Evolutionary conservation across 2,113 vertebrate species (phyloP), one percentile per base, ranked within the genome.

Genomic region (Macaca nemestrina): DNA sequence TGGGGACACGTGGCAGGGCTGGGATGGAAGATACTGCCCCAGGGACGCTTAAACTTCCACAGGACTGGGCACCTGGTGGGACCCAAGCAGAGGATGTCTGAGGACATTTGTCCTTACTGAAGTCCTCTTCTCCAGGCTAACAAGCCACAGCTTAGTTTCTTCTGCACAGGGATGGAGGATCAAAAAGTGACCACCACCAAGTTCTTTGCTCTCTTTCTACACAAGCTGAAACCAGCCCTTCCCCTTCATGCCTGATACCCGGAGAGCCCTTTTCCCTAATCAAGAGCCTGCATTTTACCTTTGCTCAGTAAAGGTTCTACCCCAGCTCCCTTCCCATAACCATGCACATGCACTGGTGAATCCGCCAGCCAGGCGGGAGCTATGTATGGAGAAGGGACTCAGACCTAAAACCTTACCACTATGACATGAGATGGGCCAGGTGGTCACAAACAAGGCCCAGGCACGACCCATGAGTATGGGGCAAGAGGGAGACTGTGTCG

Each of bases 161-260:
- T 91, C 59, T 14, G 95, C 32, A 30, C 8, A 82, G 48, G 5
- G n/a, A 92, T 20, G 20, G 70, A 92, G 59, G 17, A 40, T 88
- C 35, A 52, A 75, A 52, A 88, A 88, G 64, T 38, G 64, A 11
- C 25, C 55, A 72, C 64, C 59, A 81, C 70, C 1, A 22, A 16
- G 57, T 57, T 20, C 40, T 95, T 67, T 78, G 82, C 59, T 93
- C 32, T 93, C 68, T 68, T 93, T 80, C 38, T 94, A 81, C 50
- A 81, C 25, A 76, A 95, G 88, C 35, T 35, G 78, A 92, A 88
- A 79, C 25, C 35, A 68, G 57, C 32, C 78, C 32, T 68, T 68
- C 32, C 72, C 67, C 32, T 68, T 78, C 40, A n/a, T 32, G 68
- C 20, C 48, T 55, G n/a, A 40, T 8, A 61, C 68, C 50, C 70